phyloP scores from a whole-genome alignment of 2,113 vertebrate genomes.

The Thunnus maccoyii region DNA sequence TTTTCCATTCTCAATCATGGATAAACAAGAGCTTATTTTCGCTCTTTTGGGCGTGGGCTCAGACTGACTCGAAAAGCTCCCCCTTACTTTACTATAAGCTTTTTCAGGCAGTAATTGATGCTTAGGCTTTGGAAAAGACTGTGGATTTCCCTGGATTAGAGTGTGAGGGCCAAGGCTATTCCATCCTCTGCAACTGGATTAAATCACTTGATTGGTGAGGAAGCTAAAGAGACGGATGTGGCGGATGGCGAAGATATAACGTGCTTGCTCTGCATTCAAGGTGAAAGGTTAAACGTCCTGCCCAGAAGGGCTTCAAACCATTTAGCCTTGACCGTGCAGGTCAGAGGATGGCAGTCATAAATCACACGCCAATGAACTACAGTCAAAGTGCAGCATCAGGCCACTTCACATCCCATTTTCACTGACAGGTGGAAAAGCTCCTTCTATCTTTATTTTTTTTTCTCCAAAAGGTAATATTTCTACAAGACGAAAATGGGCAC shows the following conservation, averaged over 20 bases:
- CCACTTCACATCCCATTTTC: slow-evolving; percentile 56
- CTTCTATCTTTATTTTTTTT: slow-evolving; percentile 32
- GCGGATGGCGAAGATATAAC: slow-evolving; percentile 56
- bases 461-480: slow-evolving; percentile 23
- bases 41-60: slow-evolving; percentile 42
- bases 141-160: slow-evolving; percentile 77
- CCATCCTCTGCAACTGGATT: slow-evolving; percentile 71
- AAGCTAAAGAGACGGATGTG: slow-evolving; percentile 52
- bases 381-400: slow-evolving; percentile 52
- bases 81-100: slow-evolving; percentile 56
- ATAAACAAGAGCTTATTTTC: slow-evolving; percentile 51
- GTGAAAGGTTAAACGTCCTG: slow-evolving; percentile 69
- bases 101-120: slow-evolving; percentile 73
- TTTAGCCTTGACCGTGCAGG: slow-evolving; percentile 67
- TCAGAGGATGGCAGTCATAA: slow-evolving; percentile 67
- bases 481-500: background rate
- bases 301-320: slow-evolving; percentile 57
- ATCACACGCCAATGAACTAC: slow-evolving; percentile 63
- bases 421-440: slow-evolving; percentile 39
- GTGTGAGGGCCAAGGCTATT: slow-evolving; percentile 40
- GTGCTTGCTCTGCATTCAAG: slow-evolving; percentile 37
- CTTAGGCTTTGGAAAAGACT: slow-evolving; percentile 63
- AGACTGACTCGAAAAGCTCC: slow-evolving; percentile 42
- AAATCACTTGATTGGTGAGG: slow-evolving; percentile 71
- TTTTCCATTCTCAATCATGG: slow-evolving; percentile 54